These are phyloP conservation scores for Pimpla rufipes DNA, from an alignment of 2,888 invertebrate genomes.

Conservation along the genomic window DNA sequence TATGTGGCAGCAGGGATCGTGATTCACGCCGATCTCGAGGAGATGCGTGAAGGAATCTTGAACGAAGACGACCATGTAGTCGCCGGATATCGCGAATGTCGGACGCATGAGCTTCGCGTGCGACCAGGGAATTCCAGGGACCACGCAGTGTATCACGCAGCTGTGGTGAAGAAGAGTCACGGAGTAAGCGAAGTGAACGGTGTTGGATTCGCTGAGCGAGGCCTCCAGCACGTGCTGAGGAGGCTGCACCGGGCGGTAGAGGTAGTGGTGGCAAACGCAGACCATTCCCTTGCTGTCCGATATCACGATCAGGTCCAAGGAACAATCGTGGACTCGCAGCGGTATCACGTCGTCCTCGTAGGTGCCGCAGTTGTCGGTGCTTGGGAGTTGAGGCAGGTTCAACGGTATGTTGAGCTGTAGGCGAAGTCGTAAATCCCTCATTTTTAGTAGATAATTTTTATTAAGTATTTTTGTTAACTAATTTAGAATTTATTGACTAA, in stretches of 20 bases:
- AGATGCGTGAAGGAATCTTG: slow-evolving; percentile 94
- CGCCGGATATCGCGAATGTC: slow-evolving; percentile 92
- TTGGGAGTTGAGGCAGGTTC: slow-evolving; percentile 91
- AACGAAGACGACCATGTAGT: slow-evolving; percentile 93
- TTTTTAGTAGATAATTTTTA: too few species aligned
- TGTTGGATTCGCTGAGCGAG: slow-evolving; percentile 86
- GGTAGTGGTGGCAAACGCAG: slow-evolving; percentile 93
- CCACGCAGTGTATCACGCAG: slow-evolving; percentile 93
- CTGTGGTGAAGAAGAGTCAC: slow-evolving; percentile 94
- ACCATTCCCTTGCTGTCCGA: slow-evolving; percentile 91
- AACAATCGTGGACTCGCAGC: slow-evolving; percentile 92
- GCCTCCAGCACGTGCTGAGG: slow-evolving; percentile 84
- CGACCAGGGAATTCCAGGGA: slow-evolving; percentile 93
- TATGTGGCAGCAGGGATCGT: slow-evolving; percentile 94
- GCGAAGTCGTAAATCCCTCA: too few species aligned
- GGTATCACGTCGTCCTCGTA: slow-evolving; percentile 94
- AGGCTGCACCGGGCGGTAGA: slow-evolving; percentile 90
- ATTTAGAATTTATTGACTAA: too few species aligned
- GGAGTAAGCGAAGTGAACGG: slow-evolving; percentile 94
- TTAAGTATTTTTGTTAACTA: too few species aligned
- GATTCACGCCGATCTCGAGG: slow-evolving; percentile 93
- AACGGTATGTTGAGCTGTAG: slow-evolving; percentile 93
- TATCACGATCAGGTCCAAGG: slow-evolving; percentile 92
- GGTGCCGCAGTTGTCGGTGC: slow-evolving; percentile 88
- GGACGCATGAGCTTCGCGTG: slow-evolving; percentile 92